Conservation (phyloP, 2,888 invertebrate genomes). For the Nephrotoma appendiculata region DNA sequence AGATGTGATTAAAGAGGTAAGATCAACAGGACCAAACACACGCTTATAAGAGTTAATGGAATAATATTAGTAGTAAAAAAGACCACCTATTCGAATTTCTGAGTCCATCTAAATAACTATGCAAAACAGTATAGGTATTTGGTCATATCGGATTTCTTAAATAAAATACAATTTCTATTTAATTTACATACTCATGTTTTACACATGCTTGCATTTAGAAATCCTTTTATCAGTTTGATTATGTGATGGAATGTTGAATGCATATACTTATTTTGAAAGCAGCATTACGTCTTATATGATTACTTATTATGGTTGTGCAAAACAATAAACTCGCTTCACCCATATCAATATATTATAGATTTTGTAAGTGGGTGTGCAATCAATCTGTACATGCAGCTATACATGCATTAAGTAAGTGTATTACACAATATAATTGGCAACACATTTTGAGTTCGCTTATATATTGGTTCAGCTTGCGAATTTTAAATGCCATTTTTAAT, state of each 20-base stretch:
- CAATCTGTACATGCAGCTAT: neutral
- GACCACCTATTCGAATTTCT: no score
- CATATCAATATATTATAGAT: neutral
- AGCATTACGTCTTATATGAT: neutral
- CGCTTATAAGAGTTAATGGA: no score
- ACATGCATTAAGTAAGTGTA: neutral
- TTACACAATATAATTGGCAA: neutral
- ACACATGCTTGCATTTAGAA: neutral
- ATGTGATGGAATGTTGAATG: neutral
- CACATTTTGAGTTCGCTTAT: neutral
- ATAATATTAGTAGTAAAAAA: no score
- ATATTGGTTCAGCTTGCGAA: neutral
- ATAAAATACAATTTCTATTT: neutral
- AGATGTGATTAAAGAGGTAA: no score
- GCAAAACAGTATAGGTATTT: neutral
- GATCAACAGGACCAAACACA: no score
- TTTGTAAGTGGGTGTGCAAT: neutral
- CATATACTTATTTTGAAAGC: neutral
- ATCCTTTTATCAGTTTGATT: neutral
- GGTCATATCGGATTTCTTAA: neutral
- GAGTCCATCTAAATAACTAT: no score
- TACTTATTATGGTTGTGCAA: neutral
- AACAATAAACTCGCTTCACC: neutral
- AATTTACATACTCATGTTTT: neutral
- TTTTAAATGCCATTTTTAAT: neutral